Base-by-base conservation (phyloP, 2,888 invertebrate genomes). In the Gastracanthus pulcherrimus region DNA sequence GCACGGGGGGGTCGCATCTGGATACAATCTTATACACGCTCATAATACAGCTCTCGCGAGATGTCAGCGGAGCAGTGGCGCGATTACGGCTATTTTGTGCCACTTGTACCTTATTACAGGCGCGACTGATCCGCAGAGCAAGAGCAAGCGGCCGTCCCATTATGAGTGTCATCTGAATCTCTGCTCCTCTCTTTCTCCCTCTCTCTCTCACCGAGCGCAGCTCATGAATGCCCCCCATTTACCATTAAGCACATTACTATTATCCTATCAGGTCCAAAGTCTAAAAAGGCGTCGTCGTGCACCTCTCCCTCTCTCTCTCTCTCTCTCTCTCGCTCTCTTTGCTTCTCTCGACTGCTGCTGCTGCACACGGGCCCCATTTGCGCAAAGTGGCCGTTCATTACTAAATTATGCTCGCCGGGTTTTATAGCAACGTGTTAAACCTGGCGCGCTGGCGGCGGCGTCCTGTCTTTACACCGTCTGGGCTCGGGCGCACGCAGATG, bases 221-320 rank as follows among this genome's bases (percentile, higher is more conserved):
- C 38, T 66, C 76, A 69, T 91, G 89, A 91, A 91, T 91, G 89
- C 76, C 88, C 90, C 88, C 90, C 91, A 90, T 90, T 91, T 89
- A 91, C 90, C 90, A 91, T 91, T 90, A 91, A 90, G 91, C 90
- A 91, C 90, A 91, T 91, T 91, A 91, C 91, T 88, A 91, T 91
- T 91, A 91, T 91, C 91, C 91, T 91, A 91, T 91, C 90, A 91
- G 86, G 87, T 86, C 85, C 62, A 51, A 71, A 70, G 76, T 66
- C 75, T 60, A 70, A 74, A 75, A 74, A 75, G 71, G 55, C 55
- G 26, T 55, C 55, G 55, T 55, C 55, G 55, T 55, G 51, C 36
- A 6, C 34, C 36, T 51, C 23, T n/a, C 31, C 29, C 29, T 6
- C 62, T 29, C 55, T 71, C 34, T 26, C 26, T 13, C 51, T 58